Percentiles rank a stretch among this genome's conserved stretches.
phyloP scores from a whole-genome alignment of 2,113 vertebrate genomes.

The Poeciliopsis retropinna region DNA sequence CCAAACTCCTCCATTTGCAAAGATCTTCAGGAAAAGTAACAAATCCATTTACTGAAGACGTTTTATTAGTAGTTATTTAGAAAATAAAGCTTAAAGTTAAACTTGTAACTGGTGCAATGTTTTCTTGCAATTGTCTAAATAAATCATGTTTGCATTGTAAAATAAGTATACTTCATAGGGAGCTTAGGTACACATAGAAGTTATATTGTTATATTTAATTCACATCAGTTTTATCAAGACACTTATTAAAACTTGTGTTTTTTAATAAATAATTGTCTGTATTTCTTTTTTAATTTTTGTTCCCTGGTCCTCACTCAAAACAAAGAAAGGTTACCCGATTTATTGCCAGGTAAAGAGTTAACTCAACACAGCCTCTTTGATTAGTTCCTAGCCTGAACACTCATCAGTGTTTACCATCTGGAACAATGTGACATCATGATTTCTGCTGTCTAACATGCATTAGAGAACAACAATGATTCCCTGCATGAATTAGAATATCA shows the following conservation, averaged over 20 bases:
- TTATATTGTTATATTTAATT: too few species aligned
- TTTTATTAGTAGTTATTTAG: neutral
- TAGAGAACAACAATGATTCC: constrained; percentile 42
- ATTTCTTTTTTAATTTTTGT: too few species aligned
- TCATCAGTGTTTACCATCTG: constrained; percentile 42
- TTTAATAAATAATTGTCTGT: too few species aligned
- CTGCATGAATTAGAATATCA: constrained; percentile 27
- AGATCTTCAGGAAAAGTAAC: neutral
- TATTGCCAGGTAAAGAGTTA: constrained; percentile 33
- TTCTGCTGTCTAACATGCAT: constrained; percentile 51
- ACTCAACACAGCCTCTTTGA: constrained; percentile 37
- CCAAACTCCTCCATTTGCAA: neutral
- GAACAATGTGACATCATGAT: constrained; percentile 24
- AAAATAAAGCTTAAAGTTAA: neutral
- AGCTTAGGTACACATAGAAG: too few species aligned
- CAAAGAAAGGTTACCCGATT: neutral
- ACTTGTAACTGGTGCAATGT: neutral
- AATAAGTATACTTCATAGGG: too few species aligned
- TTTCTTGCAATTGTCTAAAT: constrained; percentile 6
- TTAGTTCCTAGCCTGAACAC: constrained; percentile 42
- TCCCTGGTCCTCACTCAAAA: too few species aligned
- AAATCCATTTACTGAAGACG: neutral
- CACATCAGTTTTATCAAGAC: too few species aligned
- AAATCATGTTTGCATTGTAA: too few species aligned
- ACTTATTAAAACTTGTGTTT: too few species aligned